Evolutionary conservation across 2,888 invertebrate genomes (phyloP).

Genomic region (Branchipolynoe longqiensis): DNA sequence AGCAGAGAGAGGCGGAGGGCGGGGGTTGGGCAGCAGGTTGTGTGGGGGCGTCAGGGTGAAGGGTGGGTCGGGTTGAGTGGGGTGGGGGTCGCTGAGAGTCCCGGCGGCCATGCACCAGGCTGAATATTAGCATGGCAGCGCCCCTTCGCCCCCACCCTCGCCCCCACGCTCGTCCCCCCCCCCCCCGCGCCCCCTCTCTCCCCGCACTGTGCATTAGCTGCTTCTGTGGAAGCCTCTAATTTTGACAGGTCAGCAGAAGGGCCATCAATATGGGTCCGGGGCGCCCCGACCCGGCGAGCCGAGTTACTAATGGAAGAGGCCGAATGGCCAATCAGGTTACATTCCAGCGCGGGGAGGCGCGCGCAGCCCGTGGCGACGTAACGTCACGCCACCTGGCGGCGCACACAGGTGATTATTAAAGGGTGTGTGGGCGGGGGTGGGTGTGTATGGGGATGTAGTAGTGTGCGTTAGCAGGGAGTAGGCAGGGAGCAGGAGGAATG

Average conservation of each 20-base stretch:
- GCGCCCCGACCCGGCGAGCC: constrained; percentile 21
- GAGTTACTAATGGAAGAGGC: constrained; percentile 53
- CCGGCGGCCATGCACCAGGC: too few species aligned
- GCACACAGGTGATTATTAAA: constrained; percentile 38
- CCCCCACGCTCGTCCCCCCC: neutral
- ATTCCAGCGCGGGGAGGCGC: constrained; percentile 23
- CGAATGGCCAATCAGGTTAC: constrained; percentile 54
- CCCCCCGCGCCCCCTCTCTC: neutral
- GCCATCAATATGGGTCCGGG: constrained; percentile 55
- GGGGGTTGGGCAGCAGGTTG: too few species aligned
- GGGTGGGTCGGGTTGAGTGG: too few species aligned
- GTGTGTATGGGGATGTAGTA: neutral
- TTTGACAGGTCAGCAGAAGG: constrained; percentile 51
- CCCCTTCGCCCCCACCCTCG: neutral
- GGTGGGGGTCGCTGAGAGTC: too few species aligned
- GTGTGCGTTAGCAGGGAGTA: too few species aligned
- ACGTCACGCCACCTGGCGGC: constrained; percentile 45
- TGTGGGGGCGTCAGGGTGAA: too few species aligned
- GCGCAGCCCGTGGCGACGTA: constrained; percentile 44
- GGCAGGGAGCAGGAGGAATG: neutral
- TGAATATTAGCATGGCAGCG: constrained; percentile 27
- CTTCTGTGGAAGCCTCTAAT: constrained; percentile 52
- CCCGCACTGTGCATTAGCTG: constrained; percentile 42
- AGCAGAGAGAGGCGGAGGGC: too few species aligned
- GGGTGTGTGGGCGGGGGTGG: neutral